Conservation (phyloP, 92 coral and sea anemone species). For the Anthopleura xanthogrammica region DNA sequence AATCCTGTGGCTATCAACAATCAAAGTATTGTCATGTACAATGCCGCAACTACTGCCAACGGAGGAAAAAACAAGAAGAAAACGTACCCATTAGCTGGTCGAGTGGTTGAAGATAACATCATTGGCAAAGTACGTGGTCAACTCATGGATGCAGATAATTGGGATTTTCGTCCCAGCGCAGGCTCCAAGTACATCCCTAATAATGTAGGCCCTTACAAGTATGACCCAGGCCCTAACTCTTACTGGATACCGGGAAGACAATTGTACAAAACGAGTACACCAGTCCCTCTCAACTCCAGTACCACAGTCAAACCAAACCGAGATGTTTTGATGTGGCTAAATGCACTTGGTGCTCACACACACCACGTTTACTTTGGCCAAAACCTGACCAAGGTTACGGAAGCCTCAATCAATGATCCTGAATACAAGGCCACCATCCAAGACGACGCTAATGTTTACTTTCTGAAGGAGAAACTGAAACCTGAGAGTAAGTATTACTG, state of each 20-base stretch:
- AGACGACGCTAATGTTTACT: slow-evolving; percentile 56
- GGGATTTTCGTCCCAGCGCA: slow-evolving; percentile 65
- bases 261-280: slow-evolving; percentile 58
- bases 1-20: slow-evolving; percentile 53
- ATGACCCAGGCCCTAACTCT: slow-evolving; percentile 29
- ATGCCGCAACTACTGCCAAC: slow-evolving; percentile 66
- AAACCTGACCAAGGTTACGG: slow-evolving; percentile 36
- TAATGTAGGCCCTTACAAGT: slow-evolving; percentile 62
- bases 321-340: slow-evolving; percentile 74
- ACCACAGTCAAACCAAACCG: slow-evolving; percentile 37
- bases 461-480: slow-evolving; percentile 38
- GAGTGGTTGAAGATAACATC: slow-evolving; percentile 36
- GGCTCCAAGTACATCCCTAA: slow-evolving; percentile 46
- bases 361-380: slow-evolving; percentile 66
- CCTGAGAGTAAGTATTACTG: slow-evolving; percentile 50
- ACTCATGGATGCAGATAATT: slow-evolving; percentile 65
- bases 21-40: slow-evolving; percentile 43
- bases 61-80: slow-evolving; percentile 53
- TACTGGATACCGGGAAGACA: slow-evolving; percentile 80
- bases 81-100: slow-evolving; percentile 58
- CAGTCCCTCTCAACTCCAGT: slow-evolving; percentile 60
- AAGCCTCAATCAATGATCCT: slow-evolving; percentile 41
- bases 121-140: slow-evolving; percentile 51
- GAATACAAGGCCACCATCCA: slow-evolving; percentile 44
- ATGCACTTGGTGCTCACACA: slow-evolving; percentile 54